phyloP scores from a whole-genome alignment of 2,888 invertebrate genomes.

The Chrysina gloriosa region DNA sequence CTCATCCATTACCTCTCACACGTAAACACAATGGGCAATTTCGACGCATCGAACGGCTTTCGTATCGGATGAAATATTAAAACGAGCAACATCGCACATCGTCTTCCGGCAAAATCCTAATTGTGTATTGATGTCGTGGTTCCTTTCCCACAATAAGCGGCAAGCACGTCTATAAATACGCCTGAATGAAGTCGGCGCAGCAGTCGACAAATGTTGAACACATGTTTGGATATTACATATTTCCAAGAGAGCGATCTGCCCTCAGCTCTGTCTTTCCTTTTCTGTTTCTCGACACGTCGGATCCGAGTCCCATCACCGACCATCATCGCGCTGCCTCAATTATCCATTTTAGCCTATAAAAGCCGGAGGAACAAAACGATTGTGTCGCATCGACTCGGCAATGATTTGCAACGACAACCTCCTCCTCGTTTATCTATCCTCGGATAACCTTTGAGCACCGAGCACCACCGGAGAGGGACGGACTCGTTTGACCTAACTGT shows the following conservation, averaged over 20 bases:
- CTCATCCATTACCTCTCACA: too few relatives aligned
- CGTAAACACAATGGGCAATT: background rate
- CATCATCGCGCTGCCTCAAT: constrained; percentile 31
- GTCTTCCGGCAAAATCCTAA: constrained; percentile 19
- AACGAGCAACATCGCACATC: background rate
- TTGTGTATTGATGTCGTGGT: constrained; percentile 22
- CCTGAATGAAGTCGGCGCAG: constrained; percentile 23
- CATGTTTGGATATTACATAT: constrained; percentile 33
- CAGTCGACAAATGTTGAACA: constrained; percentile 34
- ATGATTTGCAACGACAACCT: constrained; percentile 12
- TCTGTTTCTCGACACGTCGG: background rate
- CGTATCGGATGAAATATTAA: background rate
- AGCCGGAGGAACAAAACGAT: background rate
- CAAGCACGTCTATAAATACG: constrained; percentile 28
- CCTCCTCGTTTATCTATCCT: background rate
- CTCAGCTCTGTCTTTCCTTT: background rate
- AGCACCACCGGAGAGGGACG: too few relatives aligned
- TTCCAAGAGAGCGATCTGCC: background rate
- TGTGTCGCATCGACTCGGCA: background rate
- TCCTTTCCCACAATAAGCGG: constrained; percentile 31
- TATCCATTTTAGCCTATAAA: constrained; percentile 9
- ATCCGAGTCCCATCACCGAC: background rate
- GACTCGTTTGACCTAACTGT: background rate
- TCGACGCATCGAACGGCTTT: background rate
- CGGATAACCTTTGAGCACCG: constrained; percentile 5